Evolutionary conservation across 2,113 vertebrate species (phyloP), one percentile per base, ranked within the genome.

Genomic region (Tetrax tetrax): DNA sequence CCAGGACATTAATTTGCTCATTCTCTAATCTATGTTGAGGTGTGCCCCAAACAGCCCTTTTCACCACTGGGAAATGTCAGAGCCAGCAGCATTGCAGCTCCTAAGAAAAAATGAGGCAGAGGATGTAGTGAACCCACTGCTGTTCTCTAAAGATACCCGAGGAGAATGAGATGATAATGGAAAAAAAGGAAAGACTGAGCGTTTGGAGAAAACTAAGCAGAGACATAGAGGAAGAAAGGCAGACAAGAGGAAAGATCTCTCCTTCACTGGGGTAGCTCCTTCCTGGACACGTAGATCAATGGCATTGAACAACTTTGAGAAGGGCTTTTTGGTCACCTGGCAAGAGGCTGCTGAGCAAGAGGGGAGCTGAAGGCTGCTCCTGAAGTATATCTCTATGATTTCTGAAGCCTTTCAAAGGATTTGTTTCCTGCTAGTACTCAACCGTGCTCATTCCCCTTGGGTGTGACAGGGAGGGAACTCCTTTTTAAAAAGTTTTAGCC

Each of bases 1-100:
- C 51, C 38, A 72, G 53, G 78, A 91, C 29, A 65, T 93, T 93
- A 83, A 84, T 90, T 91, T 91, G 10, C 41, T 91, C 57, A 28
- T 76, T 72, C 48, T 88, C 45, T 75, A 65, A 91, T 92, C 75
- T 81, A 6, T 64, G 48, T 56, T 3, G 21, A 95, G 66, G 45
- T 66, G 41, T 82, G 64, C 35, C 91, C 57, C 83, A 88, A 89
- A 93, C 29, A 47, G 38, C 14, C 14, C 13, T 78, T 91, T 86
- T 63, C 33, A 48, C 51, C 35, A 37, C 66, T 33, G 60, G 54
- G 81, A 90, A 83, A 54, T 23, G 5, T 77, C 28, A 53, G 14
- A 92, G 56, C 27, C 77, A 66, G 48, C 24, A 69, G 27, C 33
- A 48, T 79, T 86, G 87, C 37, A 50, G n/a, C 31, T 64, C 56